These are phyloP conservation scores for Forbesichthys agassizii DNA, from an alignment of 2,113 vertebrate genomes.

Conservation along the genomic window DNA sequence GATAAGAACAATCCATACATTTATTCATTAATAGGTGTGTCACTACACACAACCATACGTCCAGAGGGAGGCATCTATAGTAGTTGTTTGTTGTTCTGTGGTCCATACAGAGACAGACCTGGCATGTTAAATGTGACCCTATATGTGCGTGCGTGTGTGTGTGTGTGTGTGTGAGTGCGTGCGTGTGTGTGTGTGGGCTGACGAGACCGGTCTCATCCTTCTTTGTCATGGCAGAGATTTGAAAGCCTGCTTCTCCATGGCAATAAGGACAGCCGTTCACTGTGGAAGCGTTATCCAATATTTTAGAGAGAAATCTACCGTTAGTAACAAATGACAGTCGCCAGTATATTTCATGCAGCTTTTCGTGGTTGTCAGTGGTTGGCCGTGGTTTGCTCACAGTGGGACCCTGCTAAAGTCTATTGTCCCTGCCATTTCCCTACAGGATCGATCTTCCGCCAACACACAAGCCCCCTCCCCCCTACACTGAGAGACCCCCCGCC, in stretches of 20 bases:
- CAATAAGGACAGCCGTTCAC: conserved; percentile 40
- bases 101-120: conserved; percentile 59
- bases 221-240: conserved; percentile 37
- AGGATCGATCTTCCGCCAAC: conserved; percentile 82
- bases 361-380: too few relatives aligned
- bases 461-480: conserved; percentile 79
- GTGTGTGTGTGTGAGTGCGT: not conserved
- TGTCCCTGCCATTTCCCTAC: conserved; percentile 27
- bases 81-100: conserved; percentile 27
- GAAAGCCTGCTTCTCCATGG: conserved; percentile 13
- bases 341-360: too few relatives aligned
- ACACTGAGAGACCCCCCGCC: conserved; percentile 66
- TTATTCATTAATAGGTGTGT: conserved; percentile 3
- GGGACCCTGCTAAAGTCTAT: not conserved
- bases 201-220: conserved; percentile 29
- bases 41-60: conserved; percentile 20
- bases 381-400: not conserved
- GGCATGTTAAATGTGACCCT: conserved; percentile 72
- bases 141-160: not conserved
- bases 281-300: conserved; percentile 4
- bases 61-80: conserved; percentile 19
- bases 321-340: too few relatives aligned
- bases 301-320: too few relatives aligned
- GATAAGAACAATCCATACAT: not conserved
- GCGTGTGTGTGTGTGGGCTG: conserved; percentile 37